Base-by-base conservation (phyloP, 2,113 vertebrate genomes). In the Strix uralensis region DNA sequence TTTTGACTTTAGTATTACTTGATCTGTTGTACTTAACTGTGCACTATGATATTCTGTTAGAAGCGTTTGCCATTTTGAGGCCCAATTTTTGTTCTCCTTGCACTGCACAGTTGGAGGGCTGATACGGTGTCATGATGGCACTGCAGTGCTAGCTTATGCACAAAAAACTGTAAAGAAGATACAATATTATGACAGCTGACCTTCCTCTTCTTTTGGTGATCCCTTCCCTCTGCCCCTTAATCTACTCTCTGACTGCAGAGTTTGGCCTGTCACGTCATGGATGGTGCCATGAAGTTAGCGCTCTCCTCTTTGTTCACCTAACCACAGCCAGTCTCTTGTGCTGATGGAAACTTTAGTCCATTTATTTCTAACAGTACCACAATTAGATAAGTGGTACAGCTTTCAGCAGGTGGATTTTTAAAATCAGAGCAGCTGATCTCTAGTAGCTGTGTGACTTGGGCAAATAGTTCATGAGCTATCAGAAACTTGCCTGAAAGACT, bases 101-200 rank as follows among this genome's bases (percentile, higher is more conserved):
- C 10, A 10, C 55, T 46, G 46, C 55, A 17, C 51, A 15, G 0
- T 11, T 85, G 59, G 54, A 67, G 65, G 77, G 49, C 46, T 18
- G 29, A 29, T 54, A n/a, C 15, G 26, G 67, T 52, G 47, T 61
- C 63, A 29, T 30, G 69, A 32, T 38, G 26, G 13, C 23, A 12
- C 32, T 38, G 18, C 38, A 47, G 66, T 54, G 42, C 36, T 61
- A 23, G 12, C 17, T 84, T 57, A 34, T 17, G n/a, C 36, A 5
- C 22, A 13, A 78, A 44, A 78, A 79, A 49, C 23, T 2, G 2
- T 44, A 54, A 51, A 61, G 65, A 67, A 79, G 75, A 65, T 21
- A 30, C 0, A 4, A 54, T 52, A 32, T 73, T 9, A 44, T 0
- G 0, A 44, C 55, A 40, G 27, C 47, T 1, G 2, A 25, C 49